Percentiles rank a stretch among this genome's conserved stretches.
These are phyloP conservation scores for Eulemur albifrons DNA, from an alignment of 2,797 vertebrate genomes.

Conservation along the genomic window DNA sequence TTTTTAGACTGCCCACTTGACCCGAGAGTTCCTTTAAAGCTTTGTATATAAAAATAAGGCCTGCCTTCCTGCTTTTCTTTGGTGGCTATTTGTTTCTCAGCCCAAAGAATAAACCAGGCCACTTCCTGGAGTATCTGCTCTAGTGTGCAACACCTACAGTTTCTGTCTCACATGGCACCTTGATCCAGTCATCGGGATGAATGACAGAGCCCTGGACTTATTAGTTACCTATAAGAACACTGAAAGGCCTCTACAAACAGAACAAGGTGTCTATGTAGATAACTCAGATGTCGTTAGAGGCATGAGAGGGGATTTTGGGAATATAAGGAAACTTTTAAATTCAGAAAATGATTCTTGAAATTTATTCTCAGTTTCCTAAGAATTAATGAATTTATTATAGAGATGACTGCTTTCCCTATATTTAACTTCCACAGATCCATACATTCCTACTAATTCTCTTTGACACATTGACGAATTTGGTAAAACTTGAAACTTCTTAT, in stretches of 20 bases:
- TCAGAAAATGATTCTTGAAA: neutral
- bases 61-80: neutral
- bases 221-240: neutral
- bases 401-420: neutral
- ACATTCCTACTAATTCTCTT: neutral
- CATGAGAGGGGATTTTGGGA: neutral
- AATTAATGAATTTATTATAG: neutral
- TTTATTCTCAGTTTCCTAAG: constrained; percentile 10
- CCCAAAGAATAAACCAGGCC: neutral
- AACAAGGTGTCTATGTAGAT: neutral
- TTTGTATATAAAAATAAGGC: neutral
- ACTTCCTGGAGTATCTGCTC: neutral
- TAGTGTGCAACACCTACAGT: neutral
- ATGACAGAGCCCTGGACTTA: constrained; percentile 47
- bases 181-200: neutral
- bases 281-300: neutral
- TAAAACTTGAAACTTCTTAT: neutral
- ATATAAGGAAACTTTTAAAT: neutral
- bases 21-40: neutral
- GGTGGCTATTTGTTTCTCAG: neutral
- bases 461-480: neutral
- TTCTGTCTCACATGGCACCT: neutral
- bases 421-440: neutral
- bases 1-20: neutral
- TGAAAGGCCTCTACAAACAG: neutral